A percentile compares a stretch with the other conserved stretches of the same genome.
These are phyloP conservation scores for Pangasius krempfi DNA, from an alignment of 2,797 vertebrate species.

Conservation along the genomic window DNA sequence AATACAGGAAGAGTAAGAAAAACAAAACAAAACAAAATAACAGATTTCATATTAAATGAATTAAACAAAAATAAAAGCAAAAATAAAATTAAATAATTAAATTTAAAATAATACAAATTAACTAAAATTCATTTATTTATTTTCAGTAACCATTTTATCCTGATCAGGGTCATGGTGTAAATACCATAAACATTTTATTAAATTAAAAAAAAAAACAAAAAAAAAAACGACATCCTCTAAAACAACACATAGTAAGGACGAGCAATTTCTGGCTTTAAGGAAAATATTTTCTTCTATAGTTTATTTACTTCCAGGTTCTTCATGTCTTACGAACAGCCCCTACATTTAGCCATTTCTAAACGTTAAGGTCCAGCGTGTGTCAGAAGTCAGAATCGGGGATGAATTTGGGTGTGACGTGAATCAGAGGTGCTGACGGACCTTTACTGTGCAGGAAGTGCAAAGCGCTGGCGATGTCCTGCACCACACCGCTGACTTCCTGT, in stretches of 20 bases:
- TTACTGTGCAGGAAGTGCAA: constrained; percentile 97
- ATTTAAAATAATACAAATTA: background rate
- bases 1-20: background rate
- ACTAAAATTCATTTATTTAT: background rate
- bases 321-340: background rate
- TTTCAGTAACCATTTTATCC: background rate
- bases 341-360: background rate
- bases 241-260: background rate
- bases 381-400: background rate
- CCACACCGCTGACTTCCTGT: constrained; percentile 92
- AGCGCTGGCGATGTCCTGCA: constrained; percentile 94
- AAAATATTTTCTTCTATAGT: background rate
- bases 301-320: background rate
- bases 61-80: background rate
- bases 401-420: background rate
- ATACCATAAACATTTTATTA: background rate
- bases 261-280: background rate
- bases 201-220: background rate
- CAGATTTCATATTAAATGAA: background rate
- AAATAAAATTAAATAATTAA: background rate
- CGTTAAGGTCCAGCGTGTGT: background rate
- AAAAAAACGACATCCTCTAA: background rate
- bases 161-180: background rate
- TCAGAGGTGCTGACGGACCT: constrained; percentile 71
- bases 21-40: background rate